A percentile compares a stretch with the other conserved stretches of the same genome.
These are phyloP conservation scores for Enteromius trimaculatus DNA, from an alignment of 2,797 vertebrate genomes.

Conservation along the genomic window DNA sequence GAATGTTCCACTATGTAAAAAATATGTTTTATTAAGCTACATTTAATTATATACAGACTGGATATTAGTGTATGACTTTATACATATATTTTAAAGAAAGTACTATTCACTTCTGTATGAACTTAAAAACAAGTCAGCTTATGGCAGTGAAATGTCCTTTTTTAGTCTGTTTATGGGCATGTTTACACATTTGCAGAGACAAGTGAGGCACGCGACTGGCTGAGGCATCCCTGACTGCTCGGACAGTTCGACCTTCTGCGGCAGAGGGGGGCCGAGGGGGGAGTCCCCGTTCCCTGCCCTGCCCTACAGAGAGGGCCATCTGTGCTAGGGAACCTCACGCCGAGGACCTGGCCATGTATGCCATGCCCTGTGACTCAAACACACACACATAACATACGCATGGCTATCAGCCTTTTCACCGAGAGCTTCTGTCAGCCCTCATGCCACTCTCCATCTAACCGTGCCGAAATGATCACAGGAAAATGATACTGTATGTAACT, in stretches of 20 bases:
- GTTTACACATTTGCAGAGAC: constrained; percentile 36
- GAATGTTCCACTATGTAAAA: neutral
- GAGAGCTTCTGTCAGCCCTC: constrained; percentile 19
- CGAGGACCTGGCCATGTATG: constrained; percentile 79
- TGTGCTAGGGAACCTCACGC: constrained; percentile 81
- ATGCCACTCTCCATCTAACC: constrained; percentile 16
- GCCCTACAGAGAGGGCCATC: constrained; percentile 81
- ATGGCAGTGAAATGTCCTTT: neutral
- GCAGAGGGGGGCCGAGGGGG: constrained; percentile 73
- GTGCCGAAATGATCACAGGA: constrained; percentile 22
- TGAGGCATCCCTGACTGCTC: constrained; percentile 62
- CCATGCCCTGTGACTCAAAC: constrained; percentile 53
- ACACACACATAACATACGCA: constrained; percentile 61
- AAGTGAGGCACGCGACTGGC: constrained; percentile 47
- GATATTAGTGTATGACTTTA: neutral
- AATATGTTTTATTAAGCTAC: neutral
- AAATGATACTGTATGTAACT: neutral
- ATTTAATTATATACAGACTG: neutral
- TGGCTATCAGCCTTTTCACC: neutral
- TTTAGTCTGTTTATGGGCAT: constrained; percentile 21
- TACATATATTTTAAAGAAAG: neutral
- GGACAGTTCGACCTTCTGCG: constrained; percentile 82
- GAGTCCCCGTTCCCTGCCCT: constrained; percentile 73
- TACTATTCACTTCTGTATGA: neutral
- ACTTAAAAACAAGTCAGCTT: neutral